Evolutionary conservation across 2,113 vertebrate genomes (phyloP).

Genomic region (Candoia aspera): DNA sequence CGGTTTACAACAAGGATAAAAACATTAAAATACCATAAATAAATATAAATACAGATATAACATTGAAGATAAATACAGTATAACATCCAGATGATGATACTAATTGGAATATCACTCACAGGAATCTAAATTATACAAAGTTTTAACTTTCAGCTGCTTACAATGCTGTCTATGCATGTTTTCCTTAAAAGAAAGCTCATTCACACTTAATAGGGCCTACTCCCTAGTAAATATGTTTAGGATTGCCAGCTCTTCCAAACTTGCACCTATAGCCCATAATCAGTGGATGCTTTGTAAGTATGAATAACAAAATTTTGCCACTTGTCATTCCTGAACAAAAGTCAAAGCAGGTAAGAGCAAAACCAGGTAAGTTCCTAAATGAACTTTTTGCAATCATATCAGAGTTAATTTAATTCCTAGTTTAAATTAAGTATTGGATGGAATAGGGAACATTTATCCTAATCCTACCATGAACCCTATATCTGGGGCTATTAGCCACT

Average conservation of each 20-base stretch:
- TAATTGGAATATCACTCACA: too few species aligned
- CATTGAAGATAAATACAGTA: too few species aligned
- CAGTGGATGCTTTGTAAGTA: background rate
- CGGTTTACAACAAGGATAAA: too few species aligned
- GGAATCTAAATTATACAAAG: background rate
- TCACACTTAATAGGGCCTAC: background rate
- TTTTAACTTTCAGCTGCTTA: background rate
- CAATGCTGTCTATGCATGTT: background rate
- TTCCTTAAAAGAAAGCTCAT: background rate
- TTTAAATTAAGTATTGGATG: background rate
- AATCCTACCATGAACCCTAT: background rate
- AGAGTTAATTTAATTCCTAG: background rate
- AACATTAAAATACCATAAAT: too few species aligned
- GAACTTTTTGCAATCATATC: background rate
- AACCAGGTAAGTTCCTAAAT: background rate
- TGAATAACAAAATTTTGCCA: background rate
- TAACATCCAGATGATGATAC: too few species aligned
- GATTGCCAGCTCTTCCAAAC: background rate
- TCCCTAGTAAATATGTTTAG: background rate
- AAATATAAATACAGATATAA: too few species aligned
- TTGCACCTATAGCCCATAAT: background rate
- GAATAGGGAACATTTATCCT: background rate
- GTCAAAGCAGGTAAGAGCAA: background rate
- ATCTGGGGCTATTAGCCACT: background rate
- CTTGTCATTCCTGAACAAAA: background rate